Percentiles rank a stretch among this genome's conserved stretches.
Conservation (phyloP, 2,888 invertebrate genomes). For the Drepanosiphum platanoidis region DNA sequence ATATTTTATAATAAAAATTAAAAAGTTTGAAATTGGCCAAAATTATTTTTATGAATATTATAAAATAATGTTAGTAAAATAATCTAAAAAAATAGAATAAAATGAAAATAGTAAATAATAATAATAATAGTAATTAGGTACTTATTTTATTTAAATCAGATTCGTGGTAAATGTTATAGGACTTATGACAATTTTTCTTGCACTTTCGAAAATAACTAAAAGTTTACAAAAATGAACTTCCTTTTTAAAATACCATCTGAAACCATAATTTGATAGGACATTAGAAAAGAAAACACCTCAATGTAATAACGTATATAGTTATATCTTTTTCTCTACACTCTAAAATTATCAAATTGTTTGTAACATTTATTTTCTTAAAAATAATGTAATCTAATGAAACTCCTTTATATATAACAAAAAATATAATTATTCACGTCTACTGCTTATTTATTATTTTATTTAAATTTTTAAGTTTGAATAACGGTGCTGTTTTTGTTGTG, state of each 20-base stretch:
- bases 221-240: background rate
- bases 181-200: too few relatives aligned
- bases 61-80: too few relatives aligned
- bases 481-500: background rate
- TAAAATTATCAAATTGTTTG: background rate
- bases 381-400: background rate
- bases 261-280: background rate
- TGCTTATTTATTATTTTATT: background rate
- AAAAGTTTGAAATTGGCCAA: too few relatives aligned
- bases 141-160: background rate
- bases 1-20: too few relatives aligned
- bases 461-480: background rate
- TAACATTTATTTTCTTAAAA: background rate
- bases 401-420: background rate
- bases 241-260: background rate
- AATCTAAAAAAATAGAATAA: too few relatives aligned
- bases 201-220: background rate
- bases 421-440: constrained; percentile 5
- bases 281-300: background rate
- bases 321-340: background rate
- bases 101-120: too few relatives aligned
- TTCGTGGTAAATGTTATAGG: background rate
- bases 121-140: too few relatives aligned
- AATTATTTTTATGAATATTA: too few relatives aligned
- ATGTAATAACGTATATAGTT: background rate